A percentile compares a stretch with the other conserved stretches of the same genome.
Conservation (phyloP, 2,797 vertebrate species). For the Silurus lanzhouensis region DNA sequence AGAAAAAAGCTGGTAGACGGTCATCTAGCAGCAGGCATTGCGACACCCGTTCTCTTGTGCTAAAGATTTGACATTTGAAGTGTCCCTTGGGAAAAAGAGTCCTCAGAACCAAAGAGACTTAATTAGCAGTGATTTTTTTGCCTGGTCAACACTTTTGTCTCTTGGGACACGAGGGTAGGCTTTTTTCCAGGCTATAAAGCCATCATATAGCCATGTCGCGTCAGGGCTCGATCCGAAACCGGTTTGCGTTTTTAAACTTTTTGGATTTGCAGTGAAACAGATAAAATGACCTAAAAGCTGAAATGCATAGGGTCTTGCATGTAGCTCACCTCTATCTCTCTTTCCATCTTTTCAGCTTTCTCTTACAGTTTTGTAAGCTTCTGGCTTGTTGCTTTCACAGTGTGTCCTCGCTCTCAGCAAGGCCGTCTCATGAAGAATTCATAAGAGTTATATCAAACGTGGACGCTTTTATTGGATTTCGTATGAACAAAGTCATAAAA, state of each 20-base stretch:
- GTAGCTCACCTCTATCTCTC: constrained; percentile 18
- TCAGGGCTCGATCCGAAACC: constrained; percentile 26
- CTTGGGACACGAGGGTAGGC: constrained; percentile 21
- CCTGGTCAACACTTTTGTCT: constrained; percentile 40
- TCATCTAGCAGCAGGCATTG: neutral
- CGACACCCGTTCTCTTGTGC: neutral
- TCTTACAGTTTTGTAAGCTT: constrained; percentile 48
- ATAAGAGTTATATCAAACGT: constrained; percentile 22
- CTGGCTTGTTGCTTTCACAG: constrained; percentile 45
- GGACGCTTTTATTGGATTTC: constrained; percentile 29
- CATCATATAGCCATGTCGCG: constrained; percentile 35
- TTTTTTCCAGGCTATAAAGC: constrained; percentile 28
- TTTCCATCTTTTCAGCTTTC: constrained; percentile 48
- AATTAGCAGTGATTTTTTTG: constrained; percentile 42
- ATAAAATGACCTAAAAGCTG: constrained; percentile 43
- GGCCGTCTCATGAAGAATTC: constrained; percentile 32
- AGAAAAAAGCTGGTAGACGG: neutral
- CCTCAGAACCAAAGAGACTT: constrained; percentile 41
- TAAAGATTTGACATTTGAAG: constrained; percentile 38
- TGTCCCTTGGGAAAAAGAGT: constrained; percentile 17
- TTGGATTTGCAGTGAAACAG: constrained; percentile 38
- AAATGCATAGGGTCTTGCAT: constrained; percentile 6
- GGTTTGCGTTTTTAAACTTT: constrained; percentile 38
- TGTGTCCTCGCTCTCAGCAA: constrained; percentile 22
- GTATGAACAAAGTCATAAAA: constrained; percentile 26